These are phyloP conservation scores for Cephus runcator DNA, from an alignment of 2,888 invertebrate species.

Conservation along the genomic window DNA sequence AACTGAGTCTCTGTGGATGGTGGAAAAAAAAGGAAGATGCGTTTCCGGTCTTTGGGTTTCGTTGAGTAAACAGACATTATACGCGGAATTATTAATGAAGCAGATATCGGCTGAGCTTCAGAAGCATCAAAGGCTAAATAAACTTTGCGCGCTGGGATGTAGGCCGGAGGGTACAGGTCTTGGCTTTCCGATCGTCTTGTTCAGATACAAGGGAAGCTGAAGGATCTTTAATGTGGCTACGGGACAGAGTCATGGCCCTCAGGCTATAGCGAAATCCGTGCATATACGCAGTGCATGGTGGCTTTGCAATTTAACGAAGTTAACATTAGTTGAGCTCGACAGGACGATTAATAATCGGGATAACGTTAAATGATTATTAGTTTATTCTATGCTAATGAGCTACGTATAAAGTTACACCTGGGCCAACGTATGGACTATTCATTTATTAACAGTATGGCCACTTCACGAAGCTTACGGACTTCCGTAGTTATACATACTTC, in stretches of 20 bases:
- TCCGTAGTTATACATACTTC: background rate
- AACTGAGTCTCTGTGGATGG: background rate
- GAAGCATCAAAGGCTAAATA: conserved; percentile 38
- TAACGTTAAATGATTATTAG: background rate
- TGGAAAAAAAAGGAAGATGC: background rate
- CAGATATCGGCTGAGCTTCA: conserved; percentile 10
- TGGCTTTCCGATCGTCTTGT: conserved; percentile 43
- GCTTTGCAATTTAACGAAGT: background rate
- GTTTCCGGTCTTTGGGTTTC: background rate
- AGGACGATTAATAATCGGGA: background rate
- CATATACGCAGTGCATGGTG: background rate
- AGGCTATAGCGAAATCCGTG: background rate
- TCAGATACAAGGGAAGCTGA: conserved; percentile 16
- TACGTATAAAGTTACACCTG: background rate
- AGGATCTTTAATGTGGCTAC: background rate
- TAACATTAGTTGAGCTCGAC: background rate
- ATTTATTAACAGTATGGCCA: background rate
- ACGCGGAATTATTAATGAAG: conserved; percentile 13
- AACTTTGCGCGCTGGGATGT: conserved; percentile 43
- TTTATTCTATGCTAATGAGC: background rate
- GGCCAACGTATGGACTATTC: background rate
- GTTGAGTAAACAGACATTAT: background rate
- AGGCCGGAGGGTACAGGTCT: conserved; percentile 37
- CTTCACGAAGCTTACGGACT: background rate
- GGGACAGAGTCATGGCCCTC: background rate